A percentile compares a stretch with the other conserved stretches of the same genome.
phyloP scores from a whole-genome alignment of 2,888 invertebrate species.

The Parapristionchus giblindavisi region DNA sequence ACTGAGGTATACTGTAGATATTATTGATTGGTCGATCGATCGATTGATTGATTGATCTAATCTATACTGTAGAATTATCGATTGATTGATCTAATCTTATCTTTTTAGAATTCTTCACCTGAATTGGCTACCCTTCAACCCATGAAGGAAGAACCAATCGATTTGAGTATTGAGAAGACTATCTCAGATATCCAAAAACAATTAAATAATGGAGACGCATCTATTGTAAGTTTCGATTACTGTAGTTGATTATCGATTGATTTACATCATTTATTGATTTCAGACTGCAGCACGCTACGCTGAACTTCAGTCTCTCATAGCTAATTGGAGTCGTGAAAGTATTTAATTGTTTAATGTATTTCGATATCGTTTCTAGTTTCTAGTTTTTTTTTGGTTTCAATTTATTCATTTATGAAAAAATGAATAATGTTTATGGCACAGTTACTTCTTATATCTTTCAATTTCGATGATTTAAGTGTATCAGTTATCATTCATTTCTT shows the following conservation, averaged over 20 bases:
- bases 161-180: background rate
- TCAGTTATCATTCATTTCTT: background rate
- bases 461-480: background rate
- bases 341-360: no score
- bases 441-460: background rate
- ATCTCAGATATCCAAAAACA: background rate
- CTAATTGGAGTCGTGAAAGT: no score
- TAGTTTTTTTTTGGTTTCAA: no score
- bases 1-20: background rate
- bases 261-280: background rate
- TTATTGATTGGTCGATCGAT: constrained; percentile 1
- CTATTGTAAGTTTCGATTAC: background rate
- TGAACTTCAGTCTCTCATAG: background rate
- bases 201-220: constrained; percentile 8
- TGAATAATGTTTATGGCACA: no score
- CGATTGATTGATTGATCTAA: background rate
- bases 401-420: no score
- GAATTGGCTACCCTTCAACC: constrained; percentile 17
- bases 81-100: background rate
- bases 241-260: background rate
- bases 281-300: constrained; percentile 1
- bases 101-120: constrained; percentile 12
- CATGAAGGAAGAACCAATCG: constrained; percentile 9
- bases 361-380: no score
- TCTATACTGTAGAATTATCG: background rate